Conservation (phyloP, 2,888 invertebrate genomes). For the Agrochola litura region DNA sequence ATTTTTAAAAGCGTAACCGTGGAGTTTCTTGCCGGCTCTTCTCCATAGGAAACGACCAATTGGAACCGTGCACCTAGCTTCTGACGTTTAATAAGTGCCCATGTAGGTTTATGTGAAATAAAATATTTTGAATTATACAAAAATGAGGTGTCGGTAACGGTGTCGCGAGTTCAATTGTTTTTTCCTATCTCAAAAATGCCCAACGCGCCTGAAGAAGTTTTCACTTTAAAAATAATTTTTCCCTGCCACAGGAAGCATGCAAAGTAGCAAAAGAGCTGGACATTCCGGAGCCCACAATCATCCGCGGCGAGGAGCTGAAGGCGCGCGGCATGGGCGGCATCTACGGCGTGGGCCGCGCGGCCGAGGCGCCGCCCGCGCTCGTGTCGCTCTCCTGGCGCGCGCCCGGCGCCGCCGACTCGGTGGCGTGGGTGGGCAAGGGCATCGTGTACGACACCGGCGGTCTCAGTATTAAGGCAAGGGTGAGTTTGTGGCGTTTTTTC, state of each 20-base stretch:
- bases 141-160: too few species aligned
- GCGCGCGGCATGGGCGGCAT: slow-evolving; percentile 96
- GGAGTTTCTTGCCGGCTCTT: too few species aligned
- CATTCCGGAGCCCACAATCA: slow-evolving; percentile 92
- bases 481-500: slow-evolving; percentile 73
- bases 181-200: too few species aligned
- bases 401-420: slow-evolving; percentile 90
- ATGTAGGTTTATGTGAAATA: too few species aligned
- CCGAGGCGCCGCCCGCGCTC: slow-evolving; percentile 87
- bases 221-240: too few species aligned
- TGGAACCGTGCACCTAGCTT: too few species aligned
- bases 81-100: too few species aligned
- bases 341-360: slow-evolving; percentile 95
- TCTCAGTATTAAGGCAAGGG: slow-evolving; percentile 96
- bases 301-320: slow-evolving; percentile 94
- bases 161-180: too few species aligned
- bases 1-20: too few species aligned
- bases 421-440: slow-evolving; percentile 98
- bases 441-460: slow-evolving; percentile 99
- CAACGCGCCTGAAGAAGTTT: too few species aligned
- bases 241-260: slow-evolving; percentile 91
- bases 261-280: slow-evolving; percentile 92
- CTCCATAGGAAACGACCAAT: too few species aligned
- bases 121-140: too few species aligned
- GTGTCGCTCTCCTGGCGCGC: slow-evolving; percentile 92